Evolutionary conservation across 2,888 invertebrate genomes (phyloP), one percentile per base, ranked within the genome.

Genomic region (Drosophila paramelanica): DNA sequence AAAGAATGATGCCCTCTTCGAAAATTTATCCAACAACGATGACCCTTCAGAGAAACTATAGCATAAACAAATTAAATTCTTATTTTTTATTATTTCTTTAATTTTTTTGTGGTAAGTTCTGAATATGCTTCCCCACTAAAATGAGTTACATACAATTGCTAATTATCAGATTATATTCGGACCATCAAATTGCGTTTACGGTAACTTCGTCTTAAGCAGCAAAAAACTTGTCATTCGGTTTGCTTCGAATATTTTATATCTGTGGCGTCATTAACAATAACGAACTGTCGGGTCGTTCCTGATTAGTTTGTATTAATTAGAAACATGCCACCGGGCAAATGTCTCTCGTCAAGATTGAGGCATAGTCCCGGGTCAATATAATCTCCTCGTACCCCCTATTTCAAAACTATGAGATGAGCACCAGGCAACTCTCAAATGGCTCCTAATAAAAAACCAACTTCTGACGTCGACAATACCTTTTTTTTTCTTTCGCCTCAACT

Each of bases 311-410:
- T 20, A 47, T 8, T 27, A 53, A 38, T 47, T 45, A 59, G 55
- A 51, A 13, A 52, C n/a, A 45, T 42, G 61, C 58, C 61, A 55
- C 59, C 58, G 71, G 72, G 64, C 55, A 33, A 39, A 38, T 27
- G 25, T 53, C 33, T 46, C 33, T 47, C 46, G 20, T 14, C 17
- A 45, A 20, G 38, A 59, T 45, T 58, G 39, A 46, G 47, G 43
- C n/a, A 42, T 38, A 41, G 71, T 57, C 57, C 49, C 58, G 64
- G 71, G 55, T 52, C 33, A 47, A 56, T 43, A 46, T 43, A 31
- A 10, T 33, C 39, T 10, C 17, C 6, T 11, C 25, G 7, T 5
- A 6, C 10, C 23, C 25, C 25, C 13, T 8, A 27, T 14, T 46
- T 6, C 17, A 11, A 4, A 23, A 36, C 33, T 73, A 31, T 57